Conservation (phyloP, 2,113 vertebrate species). For the Taxidea taxus region DNA sequence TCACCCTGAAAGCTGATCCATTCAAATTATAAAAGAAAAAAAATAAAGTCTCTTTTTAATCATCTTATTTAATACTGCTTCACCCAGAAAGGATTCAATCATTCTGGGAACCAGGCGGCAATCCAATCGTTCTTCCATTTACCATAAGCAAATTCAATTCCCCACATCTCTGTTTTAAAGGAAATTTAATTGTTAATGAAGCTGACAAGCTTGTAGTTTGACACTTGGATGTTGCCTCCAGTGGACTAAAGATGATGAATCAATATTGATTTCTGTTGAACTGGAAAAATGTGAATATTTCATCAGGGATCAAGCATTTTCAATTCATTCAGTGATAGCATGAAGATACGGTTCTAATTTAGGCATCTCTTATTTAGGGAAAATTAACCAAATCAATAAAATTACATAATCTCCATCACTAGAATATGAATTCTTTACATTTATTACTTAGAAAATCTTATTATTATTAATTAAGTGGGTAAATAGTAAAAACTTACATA, state of each 20-base stretch:
- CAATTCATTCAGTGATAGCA: background rate
- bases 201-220: conserved; percentile 20
- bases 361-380: background rate
- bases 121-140: conserved; percentile 49
- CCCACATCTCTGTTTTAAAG: conserved; percentile 54
- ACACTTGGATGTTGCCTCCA: conserved; percentile 18
- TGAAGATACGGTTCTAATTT: background rate
- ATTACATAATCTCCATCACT: background rate
- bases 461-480: background rate
- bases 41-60: background rate
- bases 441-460: background rate
- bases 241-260: conserved; percentile 29
- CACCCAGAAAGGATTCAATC: conserved; percentile 33
- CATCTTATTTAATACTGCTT: conserved; percentile 50
- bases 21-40: background rate
- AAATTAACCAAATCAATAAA: background rate
- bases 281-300: conserved; percentile 41
- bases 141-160: conserved; percentile 63
- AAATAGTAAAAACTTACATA: background rate
- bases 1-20: conserved; percentile 16
- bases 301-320: background rate
- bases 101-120: conserved; percentile 52
- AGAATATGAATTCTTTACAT: background rate
- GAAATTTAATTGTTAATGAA: conserved; percentile 56
- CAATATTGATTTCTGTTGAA: conserved; percentile 33